Conservation (phyloP, 2,888 invertebrate species). For the Artemia sinica region DNA sequence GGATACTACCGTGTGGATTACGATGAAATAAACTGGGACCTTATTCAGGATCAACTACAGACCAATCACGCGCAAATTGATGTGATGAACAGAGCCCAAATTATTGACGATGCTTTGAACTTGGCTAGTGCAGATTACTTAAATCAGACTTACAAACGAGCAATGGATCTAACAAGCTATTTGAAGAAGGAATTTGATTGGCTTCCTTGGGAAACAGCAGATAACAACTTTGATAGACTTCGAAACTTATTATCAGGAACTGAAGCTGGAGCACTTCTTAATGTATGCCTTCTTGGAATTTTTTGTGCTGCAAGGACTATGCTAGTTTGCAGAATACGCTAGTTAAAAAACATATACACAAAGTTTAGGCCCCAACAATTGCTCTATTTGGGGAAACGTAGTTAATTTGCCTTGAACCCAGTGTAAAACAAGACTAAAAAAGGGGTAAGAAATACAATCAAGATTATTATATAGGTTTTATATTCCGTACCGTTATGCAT, state of each 20-base stretch:
- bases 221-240: conserved; percentile 28
- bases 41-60: conserved; percentile 24
- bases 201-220: conserved; percentile 32
- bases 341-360: too few species aligned
- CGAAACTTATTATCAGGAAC: not conserved
- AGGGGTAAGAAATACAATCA: too few species aligned
- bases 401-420: too few species aligned
- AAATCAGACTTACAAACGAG: conserved; percentile 25
- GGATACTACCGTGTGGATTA: conserved; percentile 30
- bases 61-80: conserved; percentile 31
- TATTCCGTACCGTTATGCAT: too few species aligned
- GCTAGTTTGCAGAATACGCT: too few species aligned
- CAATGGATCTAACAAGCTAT: conserved; percentile 32
- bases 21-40: conserved; percentile 26
- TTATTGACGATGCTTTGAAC: conserved; percentile 36
- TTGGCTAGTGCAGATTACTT: conserved; percentile 29
- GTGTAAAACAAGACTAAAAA: too few species aligned
- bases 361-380: too few species aligned
- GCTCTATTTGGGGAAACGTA: too few species aligned
- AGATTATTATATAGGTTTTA: too few species aligned
- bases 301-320: too few species aligned
- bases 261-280: not conserved
- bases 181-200: conserved; percentile 31
- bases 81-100: conserved; percentile 33
- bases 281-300: not conserved